Conservation (phyloP, 2,888 invertebrate genomes). For the Eremobia ochroleuca region DNA sequence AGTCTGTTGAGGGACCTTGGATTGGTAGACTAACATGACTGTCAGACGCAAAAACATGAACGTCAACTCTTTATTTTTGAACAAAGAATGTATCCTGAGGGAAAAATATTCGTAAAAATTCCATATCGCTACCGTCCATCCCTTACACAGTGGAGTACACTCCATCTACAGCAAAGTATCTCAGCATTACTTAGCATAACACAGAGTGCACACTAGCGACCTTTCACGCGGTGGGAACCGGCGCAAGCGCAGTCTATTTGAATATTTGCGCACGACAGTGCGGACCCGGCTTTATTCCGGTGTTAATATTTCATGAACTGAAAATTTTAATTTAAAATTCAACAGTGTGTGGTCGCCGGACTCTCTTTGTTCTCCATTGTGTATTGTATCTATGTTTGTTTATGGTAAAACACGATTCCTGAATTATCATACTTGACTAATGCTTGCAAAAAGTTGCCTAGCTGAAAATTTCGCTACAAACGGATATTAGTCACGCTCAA, state of each 20-base stretch:
- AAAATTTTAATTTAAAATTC: slow-evolving; percentile 84
- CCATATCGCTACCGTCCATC: slow-evolving; percentile 59
- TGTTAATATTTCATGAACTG: slow-evolving; percentile 87
- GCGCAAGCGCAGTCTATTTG: slow-evolving; percentile 82
- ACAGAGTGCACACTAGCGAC: slow-evolving; percentile 81
- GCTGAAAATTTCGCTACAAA: neutral
- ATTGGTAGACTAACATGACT: too few species aligned
- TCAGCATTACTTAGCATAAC: slow-evolving; percentile 81
- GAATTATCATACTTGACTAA: slow-evolving; percentile 49
- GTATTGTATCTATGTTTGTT: slow-evolving; percentile 44
- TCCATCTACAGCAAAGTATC: slow-evolving; percentile 73
- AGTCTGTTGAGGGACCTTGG: too few species aligned
- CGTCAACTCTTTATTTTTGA: neutral
- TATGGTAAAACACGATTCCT: slow-evolving; percentile 30
- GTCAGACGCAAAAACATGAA: too few species aligned
- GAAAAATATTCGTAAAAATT: neutral
- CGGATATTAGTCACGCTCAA: neutral
- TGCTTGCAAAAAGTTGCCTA: slow-evolving; percentile 1
- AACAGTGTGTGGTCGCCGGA: slow-evolving; percentile 66
- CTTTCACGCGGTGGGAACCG: slow-evolving; percentile 77
- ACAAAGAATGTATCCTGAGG: neutral
- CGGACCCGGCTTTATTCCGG: slow-evolving; percentile 75
- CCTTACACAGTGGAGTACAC: slow-evolving; percentile 64
- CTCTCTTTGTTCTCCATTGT: slow-evolving; percentile 60
- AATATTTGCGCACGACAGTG: slow-evolving; percentile 78